These are phyloP conservation scores for western clawed frog (Xenopus tropicalis) DNA, from an alignment of 2,113 vertebrate genomes.

Conservation along the genomic window UCB_Xtro_10.0 CM004444.2:105712501-105713000, in stretches of 20 bases:
- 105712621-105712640: neutral
- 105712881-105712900: neutral
- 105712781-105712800: neutral
- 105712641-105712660: neutral
- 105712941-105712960: neutral
- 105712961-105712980: neutral
- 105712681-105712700: neutral
- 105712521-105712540: conserved; percentile 70
- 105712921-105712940: neutral
- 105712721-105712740: conserved; percentile 18
- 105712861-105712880: neutral
- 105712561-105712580: conserved; percentile 63
- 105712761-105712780: conserved; percentile 17
- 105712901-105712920: neutral
- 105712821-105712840: conserved; percentile 1
- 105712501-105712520: conserved; percentile 52
- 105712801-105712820: neutral
- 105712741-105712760: conserved; percentile 7
- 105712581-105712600: conserved; percentile 51
- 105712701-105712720: conserved; percentile 18
- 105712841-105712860: neutral
- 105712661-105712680: neutral
- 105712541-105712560: conserved; percentile 50
- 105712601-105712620: neutral
- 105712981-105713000: too few species aligned